Conservation (phyloP, 2,888 invertebrate species). For the Cataglyphis rosenhaueri region DNA sequence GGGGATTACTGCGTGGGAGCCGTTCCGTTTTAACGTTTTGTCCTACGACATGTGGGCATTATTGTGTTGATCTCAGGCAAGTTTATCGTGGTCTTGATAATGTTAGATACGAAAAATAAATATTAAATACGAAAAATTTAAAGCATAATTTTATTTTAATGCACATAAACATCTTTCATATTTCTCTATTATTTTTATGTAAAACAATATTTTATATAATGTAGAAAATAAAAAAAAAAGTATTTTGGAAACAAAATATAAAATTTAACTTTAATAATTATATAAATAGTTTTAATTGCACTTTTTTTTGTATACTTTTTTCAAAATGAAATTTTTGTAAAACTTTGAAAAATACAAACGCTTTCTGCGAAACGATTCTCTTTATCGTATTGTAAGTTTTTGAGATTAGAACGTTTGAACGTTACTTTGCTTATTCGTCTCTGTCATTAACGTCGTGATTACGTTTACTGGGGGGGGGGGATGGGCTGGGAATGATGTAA, state of each 20-base stretch:
- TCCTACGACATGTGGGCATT: background rate
- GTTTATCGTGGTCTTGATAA: background rate
- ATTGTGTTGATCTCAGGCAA: constrained; percentile 2
- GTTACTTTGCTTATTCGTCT: background rate
- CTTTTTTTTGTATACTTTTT: background rate
- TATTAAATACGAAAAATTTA: background rate
- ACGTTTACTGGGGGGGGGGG: background rate
- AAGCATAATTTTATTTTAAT: background rate
- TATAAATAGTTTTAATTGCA: background rate
- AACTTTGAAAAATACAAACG: background rate
- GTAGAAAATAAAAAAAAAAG: background rate
- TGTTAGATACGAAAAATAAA: background rate
- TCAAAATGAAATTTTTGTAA: background rate
- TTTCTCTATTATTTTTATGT: background rate
- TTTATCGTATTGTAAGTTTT: background rate
- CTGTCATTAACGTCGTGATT: background rate
- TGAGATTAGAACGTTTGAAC: background rate
- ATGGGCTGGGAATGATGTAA: background rate
- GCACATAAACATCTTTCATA: background rate
- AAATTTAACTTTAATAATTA: background rate
- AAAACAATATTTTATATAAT: background rate
- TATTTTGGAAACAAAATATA: background rate
- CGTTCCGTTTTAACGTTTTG: constrained; percentile 55
- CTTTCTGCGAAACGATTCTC: background rate
- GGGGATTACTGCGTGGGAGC: constrained; percentile 58